These are phyloP conservation scores for Lasioglossum oenotherae DNA, from an alignment of 2,888 invertebrate genomes.

Conservation along the genomic window DNA sequence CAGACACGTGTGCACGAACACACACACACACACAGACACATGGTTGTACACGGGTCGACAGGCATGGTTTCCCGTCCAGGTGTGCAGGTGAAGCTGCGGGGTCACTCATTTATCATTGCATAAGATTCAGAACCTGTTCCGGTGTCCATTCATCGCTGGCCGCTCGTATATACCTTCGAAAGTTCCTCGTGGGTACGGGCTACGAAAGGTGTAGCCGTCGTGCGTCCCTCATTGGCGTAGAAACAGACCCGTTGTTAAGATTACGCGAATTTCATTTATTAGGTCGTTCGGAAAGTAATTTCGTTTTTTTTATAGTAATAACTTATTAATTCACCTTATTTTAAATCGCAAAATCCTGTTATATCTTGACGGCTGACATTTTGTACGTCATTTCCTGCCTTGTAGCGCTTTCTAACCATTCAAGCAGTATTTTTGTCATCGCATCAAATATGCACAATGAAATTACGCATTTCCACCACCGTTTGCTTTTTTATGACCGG, in stretches of 20 bases:
- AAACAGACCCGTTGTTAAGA: constrained; percentile 12
- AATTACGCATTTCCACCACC: too few species aligned
- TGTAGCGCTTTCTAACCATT: too few species aligned
- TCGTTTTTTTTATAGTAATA: too few species aligned
- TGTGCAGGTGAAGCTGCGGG: constrained; percentile 72
- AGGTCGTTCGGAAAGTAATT: too few species aligned
- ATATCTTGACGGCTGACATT: too few species aligned
- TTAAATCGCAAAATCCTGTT: too few species aligned
- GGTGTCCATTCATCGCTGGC: constrained; percentile 78
- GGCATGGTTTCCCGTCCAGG: constrained; percentile 53
- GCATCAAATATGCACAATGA: too few species aligned
- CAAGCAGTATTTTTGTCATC: too few species aligned
- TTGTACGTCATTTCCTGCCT: too few species aligned
- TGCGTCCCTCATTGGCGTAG: constrained; percentile 59
- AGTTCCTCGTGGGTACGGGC: constrained; percentile 67
- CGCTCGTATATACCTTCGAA: constrained; percentile 68
- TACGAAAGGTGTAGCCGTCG: constrained; percentile 56
- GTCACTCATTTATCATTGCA: constrained; percentile 81
- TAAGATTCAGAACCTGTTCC: constrained; percentile 83
- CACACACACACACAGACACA: neutral
- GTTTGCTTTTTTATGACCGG: too few species aligned
- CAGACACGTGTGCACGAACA: neutral
- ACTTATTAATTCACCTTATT: too few species aligned
- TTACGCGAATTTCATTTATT: neutral
- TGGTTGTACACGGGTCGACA: constrained; percentile 12